Conservation (phyloP, 37 sponge, comb jelly and placozoan genomes). For the Hexactinellida sp. region DNA sequence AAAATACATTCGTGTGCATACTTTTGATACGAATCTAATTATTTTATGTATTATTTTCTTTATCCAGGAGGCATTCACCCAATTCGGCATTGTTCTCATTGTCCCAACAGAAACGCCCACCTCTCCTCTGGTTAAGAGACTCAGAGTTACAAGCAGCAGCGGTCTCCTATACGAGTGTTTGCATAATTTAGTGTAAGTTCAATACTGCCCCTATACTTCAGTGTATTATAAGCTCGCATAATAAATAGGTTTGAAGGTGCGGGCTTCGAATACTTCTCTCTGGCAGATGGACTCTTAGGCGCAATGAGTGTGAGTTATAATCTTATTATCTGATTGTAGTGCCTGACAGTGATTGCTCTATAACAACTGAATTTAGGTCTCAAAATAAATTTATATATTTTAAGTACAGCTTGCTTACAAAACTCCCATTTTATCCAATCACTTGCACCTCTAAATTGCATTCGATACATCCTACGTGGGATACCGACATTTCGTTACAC, state of each 20-base stretch:
- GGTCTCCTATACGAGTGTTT: background rate
- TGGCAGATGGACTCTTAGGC: background rate
- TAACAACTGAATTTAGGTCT: too few species aligned
- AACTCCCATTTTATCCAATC: too few species aligned
- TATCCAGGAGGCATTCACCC: background rate
- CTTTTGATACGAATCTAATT: too few species aligned
- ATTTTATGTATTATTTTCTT: too few species aligned
- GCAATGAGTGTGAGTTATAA: background rate
- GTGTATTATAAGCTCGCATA: background rate
- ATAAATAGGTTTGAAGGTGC: background rate
- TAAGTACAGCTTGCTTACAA: too few species aligned
- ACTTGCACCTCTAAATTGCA: too few species aligned
- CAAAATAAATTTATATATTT: too few species aligned
- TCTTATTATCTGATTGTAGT: too few species aligned
- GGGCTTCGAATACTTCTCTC: background rate
- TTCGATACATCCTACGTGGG: too few species aligned
- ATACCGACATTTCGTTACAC: too few species aligned
- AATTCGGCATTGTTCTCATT: background rate
- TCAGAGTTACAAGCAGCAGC: background rate
- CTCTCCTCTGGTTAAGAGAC: background rate
- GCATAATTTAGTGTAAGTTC: background rate
- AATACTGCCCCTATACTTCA: background rate
- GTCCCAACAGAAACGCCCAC: background rate
- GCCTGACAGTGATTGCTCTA: too few species aligned
- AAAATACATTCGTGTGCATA: too few species aligned